Conservation (phyloP, 2,888 invertebrate species). For the Erannis defoliaria region DNA sequence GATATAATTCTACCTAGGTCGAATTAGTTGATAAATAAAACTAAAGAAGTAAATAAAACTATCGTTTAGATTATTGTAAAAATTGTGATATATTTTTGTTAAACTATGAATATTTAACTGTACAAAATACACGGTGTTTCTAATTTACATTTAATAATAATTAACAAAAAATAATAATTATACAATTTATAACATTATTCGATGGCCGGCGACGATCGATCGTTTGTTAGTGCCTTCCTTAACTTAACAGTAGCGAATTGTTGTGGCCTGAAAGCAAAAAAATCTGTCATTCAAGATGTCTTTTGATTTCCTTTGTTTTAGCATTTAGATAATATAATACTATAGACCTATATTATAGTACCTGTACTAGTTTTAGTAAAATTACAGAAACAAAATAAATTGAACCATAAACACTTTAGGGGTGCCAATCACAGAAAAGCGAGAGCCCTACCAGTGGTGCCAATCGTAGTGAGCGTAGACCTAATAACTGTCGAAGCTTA, state of each 20-base stretch:
- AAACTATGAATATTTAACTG: conserved; percentile 87
- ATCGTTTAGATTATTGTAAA: conserved; percentile 74
- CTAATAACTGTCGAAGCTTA: not conserved
- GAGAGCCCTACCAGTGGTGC: too few relatives aligned
- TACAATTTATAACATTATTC: conserved; percentile 74
- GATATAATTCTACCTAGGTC: too few relatives aligned
- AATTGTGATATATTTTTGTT: conserved; percentile 87
- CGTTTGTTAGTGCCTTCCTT: conserved; percentile 94
- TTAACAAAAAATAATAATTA: conserved; percentile 77
- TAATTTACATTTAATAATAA: conserved; percentile 84
- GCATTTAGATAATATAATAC: too few relatives aligned
- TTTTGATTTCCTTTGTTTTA: too few relatives aligned
- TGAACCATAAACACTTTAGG: too few relatives aligned
- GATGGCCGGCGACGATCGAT: conserved; percentile 93
- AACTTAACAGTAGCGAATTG: conserved; percentile 96
- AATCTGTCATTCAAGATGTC: conserved; percentile 24
- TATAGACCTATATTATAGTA: too few relatives aligned
- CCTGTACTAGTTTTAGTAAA: too few relatives aligned
- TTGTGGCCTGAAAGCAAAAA: conserved; percentile 89
- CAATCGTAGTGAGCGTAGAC: not conserved
- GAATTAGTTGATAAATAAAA: too few relatives aligned
- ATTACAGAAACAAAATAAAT: too few relatives aligned
- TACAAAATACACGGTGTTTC: conserved; percentile 85
- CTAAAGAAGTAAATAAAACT: conserved; percentile 66
- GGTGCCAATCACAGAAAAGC: too few relatives aligned